These are phyloP conservation scores for Columba guinea DNA, from an alignment of 2,797 vertebrate species.

Conservation along the genomic window DNA sequence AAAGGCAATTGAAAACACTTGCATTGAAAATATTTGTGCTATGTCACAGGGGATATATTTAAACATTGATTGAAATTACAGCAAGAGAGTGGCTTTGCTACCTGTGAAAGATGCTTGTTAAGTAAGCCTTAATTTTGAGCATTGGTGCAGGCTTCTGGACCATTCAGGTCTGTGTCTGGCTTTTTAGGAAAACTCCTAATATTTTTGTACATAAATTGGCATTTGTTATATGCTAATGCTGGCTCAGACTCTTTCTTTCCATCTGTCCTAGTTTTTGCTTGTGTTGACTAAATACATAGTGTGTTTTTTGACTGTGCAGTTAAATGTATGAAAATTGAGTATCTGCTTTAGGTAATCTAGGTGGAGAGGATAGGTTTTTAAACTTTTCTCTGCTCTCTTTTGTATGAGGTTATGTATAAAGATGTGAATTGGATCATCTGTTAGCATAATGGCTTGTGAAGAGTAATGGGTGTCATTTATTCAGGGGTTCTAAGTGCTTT, in stretches of 20 bases:
- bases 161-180: neutral
- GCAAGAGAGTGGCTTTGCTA: neutral
- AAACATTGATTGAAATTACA: neutral
- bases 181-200: slow-evolving; percentile 23
- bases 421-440: neutral
- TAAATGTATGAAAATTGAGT: neutral
- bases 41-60: neutral
- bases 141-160: neutral
- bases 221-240: neutral
- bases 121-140: neutral
- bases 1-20: neutral
- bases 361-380: neutral
- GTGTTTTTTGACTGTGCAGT: neutral
- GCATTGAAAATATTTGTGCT: neutral
- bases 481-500: neutral
- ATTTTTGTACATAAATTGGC: neutral
- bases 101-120: neutral
- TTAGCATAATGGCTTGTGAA: neutral
- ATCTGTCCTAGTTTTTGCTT: slow-evolving; percentile 7
- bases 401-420: neutral
- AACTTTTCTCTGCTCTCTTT: neutral
- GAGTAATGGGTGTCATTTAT: neutral
- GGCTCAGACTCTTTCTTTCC: neutral
- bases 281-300: neutral
- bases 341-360: neutral